A percentile compares a stretch with the other conserved stretches of the same genome.
These are phyloP conservation scores for Meleagris gallopavo DNA, from an alignment of 2,113 vertebrate species.

Conservation along the genomic window DNA sequence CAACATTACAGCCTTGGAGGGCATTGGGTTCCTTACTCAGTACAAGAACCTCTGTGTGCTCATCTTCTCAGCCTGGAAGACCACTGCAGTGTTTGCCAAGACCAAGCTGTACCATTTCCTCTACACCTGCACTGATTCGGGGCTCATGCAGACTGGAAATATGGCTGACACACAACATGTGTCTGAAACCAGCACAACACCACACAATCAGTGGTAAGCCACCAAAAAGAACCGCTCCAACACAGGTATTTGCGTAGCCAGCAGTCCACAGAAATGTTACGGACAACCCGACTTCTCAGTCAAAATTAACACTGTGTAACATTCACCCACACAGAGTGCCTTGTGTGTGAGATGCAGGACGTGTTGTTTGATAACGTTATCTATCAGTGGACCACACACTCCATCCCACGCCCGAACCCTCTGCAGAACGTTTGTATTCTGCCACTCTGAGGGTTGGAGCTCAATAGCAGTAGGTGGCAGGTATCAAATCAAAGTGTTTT, in stretches of 20 bases:
- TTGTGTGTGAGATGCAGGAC: neutral
- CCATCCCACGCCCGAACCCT: neutral
- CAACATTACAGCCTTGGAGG: neutral
- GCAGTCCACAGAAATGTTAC: too few relatives aligned
- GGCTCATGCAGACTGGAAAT: neutral
- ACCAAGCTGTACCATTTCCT: neutral
- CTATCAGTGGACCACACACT: neutral
- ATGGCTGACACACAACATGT: fast-evolving
- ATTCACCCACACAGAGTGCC: too few relatives aligned
- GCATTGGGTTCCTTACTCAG: neutral
- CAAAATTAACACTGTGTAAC: too few relatives aligned
- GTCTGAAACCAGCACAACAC: neutral
- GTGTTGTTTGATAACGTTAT: neutral
- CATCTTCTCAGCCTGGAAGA: neutral
- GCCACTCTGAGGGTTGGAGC: neutral
- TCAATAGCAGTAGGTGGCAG: neutral
- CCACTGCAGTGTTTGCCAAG: neutral
- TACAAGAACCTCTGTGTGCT: fast-evolving
- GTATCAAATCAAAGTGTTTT: neutral
- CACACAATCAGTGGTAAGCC: neutral
- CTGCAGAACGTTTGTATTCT: neutral
- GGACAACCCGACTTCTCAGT: too few relatives aligned
- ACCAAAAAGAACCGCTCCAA: neutral
- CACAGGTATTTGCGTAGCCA: neutral
- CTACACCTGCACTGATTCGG: neutral